Evolutionary conservation across 2,113 vertebrate genomes (phyloP).

Genomic region (Passer montanus): DNA sequence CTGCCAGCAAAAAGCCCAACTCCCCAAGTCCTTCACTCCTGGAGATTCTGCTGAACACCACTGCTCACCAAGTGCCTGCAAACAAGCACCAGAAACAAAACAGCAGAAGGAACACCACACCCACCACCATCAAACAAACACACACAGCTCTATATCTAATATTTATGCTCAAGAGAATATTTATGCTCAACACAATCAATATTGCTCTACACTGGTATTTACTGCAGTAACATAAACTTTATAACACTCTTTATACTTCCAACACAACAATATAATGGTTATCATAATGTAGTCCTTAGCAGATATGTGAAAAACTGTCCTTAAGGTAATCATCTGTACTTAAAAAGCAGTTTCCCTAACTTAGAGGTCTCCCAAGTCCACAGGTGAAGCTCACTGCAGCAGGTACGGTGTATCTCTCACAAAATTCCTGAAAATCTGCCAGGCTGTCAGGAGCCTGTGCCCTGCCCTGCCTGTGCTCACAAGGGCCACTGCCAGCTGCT

Average conservation of each 20-base stretch:
- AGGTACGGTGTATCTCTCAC: not conserved
- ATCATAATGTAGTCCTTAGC: not conserved
- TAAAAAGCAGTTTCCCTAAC: not conserved
- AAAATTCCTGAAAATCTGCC: not conserved
- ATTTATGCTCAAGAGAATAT: not conserved
- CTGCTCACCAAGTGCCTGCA: not conserved
- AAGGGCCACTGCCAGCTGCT: fast-evolving
- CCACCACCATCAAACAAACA: not conserved
- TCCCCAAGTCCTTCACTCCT: not conserved
- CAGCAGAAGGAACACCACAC: not conserved
- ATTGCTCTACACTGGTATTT: not conserved
- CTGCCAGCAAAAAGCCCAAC: not conserved
- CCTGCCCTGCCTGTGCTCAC: fast-evolving
- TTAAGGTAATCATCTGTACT: not conserved
- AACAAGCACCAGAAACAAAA: not conserved
- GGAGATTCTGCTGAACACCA: not conserved
- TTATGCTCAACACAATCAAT: not conserved
- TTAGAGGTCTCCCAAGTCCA: not conserved
- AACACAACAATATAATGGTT: not conserved
- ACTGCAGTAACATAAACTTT: not conserved
- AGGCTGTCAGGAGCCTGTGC: not conserved
- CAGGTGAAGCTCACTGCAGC: not conserved
- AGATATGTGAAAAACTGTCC: fast-evolving
- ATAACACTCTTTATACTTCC: not conserved
- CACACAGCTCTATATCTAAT: not conserved